phyloP scores from a whole-genome alignment of 2,888 invertebrate genomes.

The Hedychridium roseum region DNA sequence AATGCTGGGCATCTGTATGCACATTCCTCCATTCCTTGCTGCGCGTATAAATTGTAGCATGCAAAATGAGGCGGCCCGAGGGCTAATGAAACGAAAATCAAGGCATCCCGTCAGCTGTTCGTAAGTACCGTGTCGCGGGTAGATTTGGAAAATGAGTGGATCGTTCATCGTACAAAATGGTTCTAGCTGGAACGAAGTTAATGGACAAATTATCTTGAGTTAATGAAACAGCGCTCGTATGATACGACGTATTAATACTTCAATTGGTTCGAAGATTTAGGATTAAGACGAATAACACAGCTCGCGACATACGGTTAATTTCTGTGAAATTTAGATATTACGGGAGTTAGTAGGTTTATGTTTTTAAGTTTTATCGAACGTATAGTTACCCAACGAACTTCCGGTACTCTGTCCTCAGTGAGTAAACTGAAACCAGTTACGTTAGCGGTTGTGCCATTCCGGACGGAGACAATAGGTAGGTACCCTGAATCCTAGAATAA shows the following conservation, averaged over 20 bases:
- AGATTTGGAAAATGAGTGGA: slow-evolving; percentile 23
- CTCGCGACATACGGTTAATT: too few relatives aligned
- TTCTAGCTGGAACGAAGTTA: slow-evolving; percentile 30
- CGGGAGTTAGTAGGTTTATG: neutral
- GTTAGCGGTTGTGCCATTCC: slow-evolving; percentile 46
- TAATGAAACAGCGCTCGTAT: slow-evolving; percentile 8
- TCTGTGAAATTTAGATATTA: neutral
- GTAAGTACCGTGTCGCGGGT: slow-evolving; percentile 39
- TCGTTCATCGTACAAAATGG: slow-evolving; percentile 23
- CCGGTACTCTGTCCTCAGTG: slow-evolving; percentile 32
- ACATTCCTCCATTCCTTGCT: too few relatives aligned
- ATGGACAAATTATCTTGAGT: slow-evolving; percentile 42
- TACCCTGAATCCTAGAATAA: slow-evolving; percentile 50
- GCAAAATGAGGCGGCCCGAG: slow-evolving; percentile 21
- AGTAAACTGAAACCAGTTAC: slow-evolving; percentile 51
- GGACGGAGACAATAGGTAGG: slow-evolving; percentile 32
- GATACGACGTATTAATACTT: slow-evolving; percentile 25
- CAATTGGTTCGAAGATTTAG: slow-evolving; percentile 18
- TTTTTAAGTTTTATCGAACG: slow-evolving; percentile 1
- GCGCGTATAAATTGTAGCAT: too few relatives aligned
- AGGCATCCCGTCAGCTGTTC: slow-evolving; percentile 44
- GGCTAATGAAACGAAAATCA: slow-evolving; percentile 48
- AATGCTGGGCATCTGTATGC: too few relatives aligned
- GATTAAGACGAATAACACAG: slow-evolving; percentile 19
- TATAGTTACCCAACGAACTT: slow-evolving; percentile 28